A percentile compares a stretch with the other conserved stretches of the same genome.
phyloP scores from a whole-genome alignment of 2,888 invertebrate species.

The Clivina fossor region DNA sequence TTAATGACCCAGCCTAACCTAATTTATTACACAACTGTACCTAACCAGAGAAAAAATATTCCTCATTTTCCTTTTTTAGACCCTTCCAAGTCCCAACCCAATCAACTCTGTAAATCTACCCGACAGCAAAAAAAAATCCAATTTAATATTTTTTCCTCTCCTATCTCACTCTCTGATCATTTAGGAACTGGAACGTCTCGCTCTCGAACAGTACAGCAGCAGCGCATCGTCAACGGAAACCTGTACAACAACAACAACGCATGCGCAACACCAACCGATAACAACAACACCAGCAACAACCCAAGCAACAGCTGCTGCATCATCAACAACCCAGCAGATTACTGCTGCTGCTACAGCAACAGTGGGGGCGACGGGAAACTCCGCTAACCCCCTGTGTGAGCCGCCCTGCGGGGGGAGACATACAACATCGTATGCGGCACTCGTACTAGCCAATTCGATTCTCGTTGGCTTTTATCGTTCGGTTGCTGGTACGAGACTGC shows the following conservation, averaged over 20 bases:
- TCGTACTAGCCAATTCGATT: slow-evolving; percentile 19
- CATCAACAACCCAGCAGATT: no score
- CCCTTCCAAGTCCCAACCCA: no score
- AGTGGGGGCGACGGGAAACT: slow-evolving; percentile 46
- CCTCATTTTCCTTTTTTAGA: no score
- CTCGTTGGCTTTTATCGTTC: slow-evolving; percentile 20
- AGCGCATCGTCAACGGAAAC: slow-evolving; percentile 58
- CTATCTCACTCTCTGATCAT: slow-evolving; percentile 40
- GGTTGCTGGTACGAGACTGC: neutral
- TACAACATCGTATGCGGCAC: slow-evolving; percentile 27
- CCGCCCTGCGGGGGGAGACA: slow-evolving; percentile 40
- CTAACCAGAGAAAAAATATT: no score
- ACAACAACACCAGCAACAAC: no score
- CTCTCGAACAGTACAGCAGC: slow-evolving; percentile 65
- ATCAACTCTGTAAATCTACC: no score
- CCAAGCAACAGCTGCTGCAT: slow-evolving; percentile 37
- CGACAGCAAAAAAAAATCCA: no score
- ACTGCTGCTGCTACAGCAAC: slow-evolving; percentile 23
- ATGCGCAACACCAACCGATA: no score
- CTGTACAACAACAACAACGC: no score
- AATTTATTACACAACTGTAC: no score
- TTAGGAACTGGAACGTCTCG: slow-evolving; percentile 65
- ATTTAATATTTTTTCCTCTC: no score
- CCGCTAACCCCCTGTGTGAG: slow-evolving; percentile 43
- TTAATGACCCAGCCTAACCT: no score